phyloP scores from a whole-genome alignment of 2,888 invertebrate genomes.

The Parnassius smintheus region DNA sequence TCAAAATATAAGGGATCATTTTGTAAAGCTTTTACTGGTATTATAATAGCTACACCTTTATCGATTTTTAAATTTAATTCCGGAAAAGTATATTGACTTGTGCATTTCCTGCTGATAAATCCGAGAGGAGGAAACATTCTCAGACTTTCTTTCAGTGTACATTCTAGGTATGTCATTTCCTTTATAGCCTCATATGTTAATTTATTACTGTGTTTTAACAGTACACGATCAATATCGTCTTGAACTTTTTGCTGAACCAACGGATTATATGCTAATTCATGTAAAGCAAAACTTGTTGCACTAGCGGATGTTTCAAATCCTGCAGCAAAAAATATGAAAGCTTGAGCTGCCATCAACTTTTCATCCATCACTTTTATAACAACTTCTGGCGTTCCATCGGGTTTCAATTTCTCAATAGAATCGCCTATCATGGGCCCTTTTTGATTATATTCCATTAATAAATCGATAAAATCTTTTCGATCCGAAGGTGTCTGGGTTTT shows the following conservation, averaged over 20 bases:
- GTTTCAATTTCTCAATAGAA: slow-evolving; percentile 22
- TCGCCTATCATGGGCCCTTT: no score
- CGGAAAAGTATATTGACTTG: slow-evolving; percentile 22
- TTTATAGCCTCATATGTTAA: slow-evolving; percentile 20
- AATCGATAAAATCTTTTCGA: no score
- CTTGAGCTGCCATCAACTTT: slow-evolving; percentile 21
- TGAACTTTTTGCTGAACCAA: slow-evolving; percentile 28
- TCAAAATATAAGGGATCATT: slow-evolving; percentile 26
- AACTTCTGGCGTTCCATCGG: background rate
- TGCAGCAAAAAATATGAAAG: slow-evolving; percentile 38
- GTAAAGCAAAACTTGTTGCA: slow-evolving; percentile 39
- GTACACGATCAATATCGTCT: slow-evolving; percentile 16
- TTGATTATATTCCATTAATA: no score
- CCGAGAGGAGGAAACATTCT: slow-evolving; percentile 29
- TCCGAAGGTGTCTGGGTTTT: no score
- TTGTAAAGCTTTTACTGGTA: slow-evolving; percentile 27
- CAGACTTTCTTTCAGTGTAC: slow-evolving; percentile 26
- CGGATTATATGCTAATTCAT: slow-evolving; percentile 36
- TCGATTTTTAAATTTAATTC: slow-evolving; percentile 27
- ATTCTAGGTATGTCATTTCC: slow-evolving; percentile 21
- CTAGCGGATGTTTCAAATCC: slow-evolving; percentile 49
- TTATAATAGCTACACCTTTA: slow-evolving; percentile 25
- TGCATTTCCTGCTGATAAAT: slow-evolving; percentile 26
- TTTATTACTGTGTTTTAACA: slow-evolving; percentile 13
- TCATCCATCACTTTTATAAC: background rate